Evolutionary conservation across 1,140 invertebrate genomes (phyloP).

Genomic region (Caenorhabditis remanei): DNA sequence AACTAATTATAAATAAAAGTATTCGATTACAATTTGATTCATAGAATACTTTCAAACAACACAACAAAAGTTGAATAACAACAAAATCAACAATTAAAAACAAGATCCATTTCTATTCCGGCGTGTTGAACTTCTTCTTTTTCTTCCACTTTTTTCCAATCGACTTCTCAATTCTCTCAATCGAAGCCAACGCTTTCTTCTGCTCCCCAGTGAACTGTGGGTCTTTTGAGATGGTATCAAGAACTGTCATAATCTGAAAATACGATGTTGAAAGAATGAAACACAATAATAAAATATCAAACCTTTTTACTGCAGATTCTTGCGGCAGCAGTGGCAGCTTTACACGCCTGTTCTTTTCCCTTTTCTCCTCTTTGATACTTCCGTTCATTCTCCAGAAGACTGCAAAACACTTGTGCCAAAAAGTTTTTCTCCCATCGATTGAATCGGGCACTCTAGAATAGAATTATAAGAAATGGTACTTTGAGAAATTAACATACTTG

Average conservation of each 20-base stretch:
- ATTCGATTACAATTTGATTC: neutral
- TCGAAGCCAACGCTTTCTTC: neutral
- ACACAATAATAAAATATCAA: neutral
- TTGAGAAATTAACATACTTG: constrained; percentile 13
- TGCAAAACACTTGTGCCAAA: constrained; percentile 55
- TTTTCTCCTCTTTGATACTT: constrained; percentile 51
- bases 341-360: constrained; percentile 33
- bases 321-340: neutral
- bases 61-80: neutral
- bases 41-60: neutral
- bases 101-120: neutral
- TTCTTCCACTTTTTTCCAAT: constrained; percentile 48
- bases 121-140: constrained; percentile 9
- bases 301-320: constrained; percentile 46
- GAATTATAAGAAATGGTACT: neutral
- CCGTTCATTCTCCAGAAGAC: constrained; percentile 50
- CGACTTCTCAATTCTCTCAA: constrained; percentile 16
- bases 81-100: constrained; percentile 39
- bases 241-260: constrained; percentile 4
- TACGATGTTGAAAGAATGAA: neutral
- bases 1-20: neutral
- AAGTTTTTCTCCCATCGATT: constrained; percentile 63
- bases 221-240: constrained; percentile 38
- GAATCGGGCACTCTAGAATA: constrained; percentile 54
- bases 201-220: constrained; percentile 18